Evolutionary conservation across 2,113 vertebrate genomes (phyloP), one percentile per base, ranked within the genome.

Genomic region (Genyomyrus donnyi): DNA sequence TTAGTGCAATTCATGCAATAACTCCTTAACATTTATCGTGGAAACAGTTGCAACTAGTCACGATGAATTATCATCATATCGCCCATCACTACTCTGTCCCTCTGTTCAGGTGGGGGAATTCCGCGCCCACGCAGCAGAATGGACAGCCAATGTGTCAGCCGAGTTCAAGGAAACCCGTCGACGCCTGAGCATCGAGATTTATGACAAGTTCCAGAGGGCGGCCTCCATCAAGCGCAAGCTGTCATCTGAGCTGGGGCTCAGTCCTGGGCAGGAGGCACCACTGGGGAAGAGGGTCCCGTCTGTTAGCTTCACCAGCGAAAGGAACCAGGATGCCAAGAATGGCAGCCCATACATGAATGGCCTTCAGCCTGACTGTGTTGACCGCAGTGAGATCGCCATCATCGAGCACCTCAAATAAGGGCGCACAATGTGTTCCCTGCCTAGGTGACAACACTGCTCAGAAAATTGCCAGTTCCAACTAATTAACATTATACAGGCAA

Each of bases 201-300:
- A 98, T 0, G 98, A 99, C 95, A 99, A 99, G 93, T 97, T 99
- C 50, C 98, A 99, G 94, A 94, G 98, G 0, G 98, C 98, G 35
- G 97, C 98, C 48, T 99, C 98, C 56, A 98, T 99, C 89, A 99
- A 99, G 93, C 96, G 98, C 92, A 99, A 98, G 93, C 96, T 99
- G 87, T 99, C 98, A 0, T 97, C 98, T 1, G 98, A 99, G 91
- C 96, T 99, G 0, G 97, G 97, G 0, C 96, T 98, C 27, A 97
- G 95, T 92, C 93, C 96, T 92, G 97, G 92, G 93, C 98, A 97
- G 94, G 98, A 99, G 92, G 96, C 98, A 95, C 98, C 97, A 7
- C 97, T 97, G 0, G 97, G 98, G 91, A 97, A 97, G 94, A 97
- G 98, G 93, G 97, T 98, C 48, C 96, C 98, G 93, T 99, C 98